Evolutionary conservation across 2,797 vertebrate genomes (phyloP).

Genomic region (Cuniculus paca): DNA sequence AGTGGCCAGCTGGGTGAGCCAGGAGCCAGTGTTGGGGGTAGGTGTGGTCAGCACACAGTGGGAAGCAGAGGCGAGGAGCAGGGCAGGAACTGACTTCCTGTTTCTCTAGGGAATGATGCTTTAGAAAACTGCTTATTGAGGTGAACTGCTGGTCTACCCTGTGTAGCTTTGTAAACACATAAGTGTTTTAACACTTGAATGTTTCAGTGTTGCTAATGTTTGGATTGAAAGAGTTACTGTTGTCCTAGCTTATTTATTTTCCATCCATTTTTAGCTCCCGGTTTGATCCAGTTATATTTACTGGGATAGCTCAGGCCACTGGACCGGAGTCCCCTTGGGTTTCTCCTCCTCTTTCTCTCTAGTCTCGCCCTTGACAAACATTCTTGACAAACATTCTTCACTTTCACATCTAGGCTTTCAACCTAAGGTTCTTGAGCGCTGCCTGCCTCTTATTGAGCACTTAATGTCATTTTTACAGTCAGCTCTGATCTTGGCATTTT

Average conservation of each 20-base stretch:
- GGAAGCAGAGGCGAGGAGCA: not conserved
- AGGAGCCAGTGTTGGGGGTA: not conserved
- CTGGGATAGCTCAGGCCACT: not conserved
- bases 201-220: not conserved
- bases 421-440: not conserved
- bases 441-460: not conserved
- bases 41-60: not conserved
- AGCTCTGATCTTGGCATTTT: not conserved
- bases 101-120: not conserved
- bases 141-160: not conserved
- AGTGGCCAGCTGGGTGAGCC: not conserved
- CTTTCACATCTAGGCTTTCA: constrained; percentile 45
- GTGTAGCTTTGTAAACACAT: not conserved
- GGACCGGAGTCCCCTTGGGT: not conserved
- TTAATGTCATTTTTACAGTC: not conserved
- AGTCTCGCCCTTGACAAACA: constrained; percentile 59
- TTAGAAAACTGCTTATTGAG: constrained; percentile 10
- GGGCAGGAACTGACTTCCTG: not conserved
- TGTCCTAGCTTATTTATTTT: constrained; percentile 17
- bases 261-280: not conserved
- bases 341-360: not conserved
- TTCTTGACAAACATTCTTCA: constrained; percentile 55
- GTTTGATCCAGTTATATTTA: not conserved
- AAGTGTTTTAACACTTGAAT: constrained; percentile 6
- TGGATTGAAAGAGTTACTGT: constrained; percentile 25